Percentiles rank a stretch among this genome's conserved stretches.
These are phyloP conservation scores for Alethe diademata DNA, from an alignment of 2,113 vertebrate species.

Conservation along the genomic window DNA sequence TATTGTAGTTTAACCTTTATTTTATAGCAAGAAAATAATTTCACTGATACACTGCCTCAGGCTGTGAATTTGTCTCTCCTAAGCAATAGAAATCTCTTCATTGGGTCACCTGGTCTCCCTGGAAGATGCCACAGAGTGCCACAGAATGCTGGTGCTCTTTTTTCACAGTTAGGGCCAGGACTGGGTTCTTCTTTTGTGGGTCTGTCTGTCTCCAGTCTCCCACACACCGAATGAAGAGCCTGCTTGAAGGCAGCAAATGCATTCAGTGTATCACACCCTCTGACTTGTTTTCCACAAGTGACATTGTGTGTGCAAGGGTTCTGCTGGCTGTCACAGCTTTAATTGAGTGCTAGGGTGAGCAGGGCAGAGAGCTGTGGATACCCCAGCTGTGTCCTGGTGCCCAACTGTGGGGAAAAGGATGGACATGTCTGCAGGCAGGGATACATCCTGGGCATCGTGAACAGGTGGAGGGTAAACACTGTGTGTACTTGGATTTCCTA, in stretches of 20 bases:
- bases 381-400: not conserved
- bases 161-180: not conserved
- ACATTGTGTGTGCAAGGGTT: not conserved
- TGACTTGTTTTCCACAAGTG: not conserved
- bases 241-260: not conserved
- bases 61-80: not conserved
- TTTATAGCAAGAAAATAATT: conserved; percentile 5
- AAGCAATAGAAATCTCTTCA: not conserved
- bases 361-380: not conserved
- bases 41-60: not conserved
- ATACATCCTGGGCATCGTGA: not conserved
- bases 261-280: not conserved
- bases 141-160: not conserved
- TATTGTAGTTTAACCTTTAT: conserved; percentile 49
- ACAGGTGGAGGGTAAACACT: not conserved
- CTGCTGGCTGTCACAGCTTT: not conserved
- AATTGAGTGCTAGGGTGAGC: not conserved
- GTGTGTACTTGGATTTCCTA: not conserved
- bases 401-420: not conserved
- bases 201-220: not conserved
- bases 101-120: not conserved
- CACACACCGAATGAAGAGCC: not conserved
- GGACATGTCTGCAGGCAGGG: not conserved
- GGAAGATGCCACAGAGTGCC: not conserved
- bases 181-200: not conserved